Base-by-base conservation (phyloP, 2,888 invertebrate genomes). In the Glomeris marginata region DNA sequence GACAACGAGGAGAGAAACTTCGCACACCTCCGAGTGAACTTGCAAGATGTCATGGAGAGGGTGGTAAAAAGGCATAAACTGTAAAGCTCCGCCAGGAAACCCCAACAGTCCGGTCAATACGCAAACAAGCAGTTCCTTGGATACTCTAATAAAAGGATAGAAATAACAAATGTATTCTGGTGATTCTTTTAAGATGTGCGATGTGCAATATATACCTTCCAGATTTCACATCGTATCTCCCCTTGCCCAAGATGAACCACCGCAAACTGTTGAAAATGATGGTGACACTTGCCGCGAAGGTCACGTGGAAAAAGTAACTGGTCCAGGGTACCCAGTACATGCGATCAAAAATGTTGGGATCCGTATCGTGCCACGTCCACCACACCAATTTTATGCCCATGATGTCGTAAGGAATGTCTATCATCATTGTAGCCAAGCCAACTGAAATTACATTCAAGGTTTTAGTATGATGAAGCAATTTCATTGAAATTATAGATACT, bases 271-370 rank as follows among this genome's bases (percentile, higher is more conserved):
- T 75, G 63, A 83, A 81, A 61, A 80, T 74, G 62, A 77, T 78
- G 15, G 72, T 75, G 62, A 84, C 80, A 55, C 80, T 77, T 1
- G 79, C 77, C 1, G 82, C 76, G 62, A 84, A 84, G 0, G 80
- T 69, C 0, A 80, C 74, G 63, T 85, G 84, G 71, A 85, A 85
- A 62, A 82, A 84, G 66, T 82, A 85, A 0, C 82, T 83, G 62
- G 80, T 84, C 80, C 81, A 84, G 0, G 85, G 85, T 20, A 85
- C 83, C 78, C 80, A 82, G 66, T 84, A 84, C 64, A 79, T 78
- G 38, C 84, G 73, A 63, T 84, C 84, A 55, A 63, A 71, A 52
- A 72, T 69, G 61, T 71, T 73, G 28, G 72, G 71, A 52, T 73
- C 72, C 2, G 70, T 70, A 58, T 72, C 72, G 58, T 85, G 84